phyloP scores from a whole-genome alignment of 2,113 vertebrate species.

The Tylochromis polylepis region DNA sequence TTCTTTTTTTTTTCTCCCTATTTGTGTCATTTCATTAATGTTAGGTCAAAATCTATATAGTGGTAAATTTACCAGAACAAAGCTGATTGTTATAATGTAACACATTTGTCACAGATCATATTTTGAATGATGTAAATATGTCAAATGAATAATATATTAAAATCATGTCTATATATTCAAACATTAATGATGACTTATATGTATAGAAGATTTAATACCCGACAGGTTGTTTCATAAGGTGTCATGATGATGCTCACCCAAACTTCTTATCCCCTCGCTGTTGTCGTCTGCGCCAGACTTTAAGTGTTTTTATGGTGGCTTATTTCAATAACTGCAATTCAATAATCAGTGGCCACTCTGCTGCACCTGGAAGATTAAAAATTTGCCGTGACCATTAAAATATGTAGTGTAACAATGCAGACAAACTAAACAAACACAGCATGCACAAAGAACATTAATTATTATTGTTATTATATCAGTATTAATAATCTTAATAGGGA shows the following conservation, averaged over 20 bases:
- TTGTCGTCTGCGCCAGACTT: background rate
- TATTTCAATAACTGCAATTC: background rate
- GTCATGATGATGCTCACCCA: background rate
- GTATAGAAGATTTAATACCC: background rate
- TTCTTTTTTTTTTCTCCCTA: background rate
- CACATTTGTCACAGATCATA: background rate
- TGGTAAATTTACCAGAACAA: background rate
- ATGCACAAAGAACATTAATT: background rate
- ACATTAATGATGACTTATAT: background rate
- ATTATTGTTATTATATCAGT: background rate
- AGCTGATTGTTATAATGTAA: background rate
- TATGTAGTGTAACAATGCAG: rapidly evolving
- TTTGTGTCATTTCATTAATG: background rate
- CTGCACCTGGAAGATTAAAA: background rate
- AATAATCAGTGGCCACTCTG: background rate
- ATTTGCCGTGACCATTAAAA: background rate
- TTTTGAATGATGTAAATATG: background rate
- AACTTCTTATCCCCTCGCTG: background rate
- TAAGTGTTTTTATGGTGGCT: too few relatives aligned
- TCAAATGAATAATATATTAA: background rate
- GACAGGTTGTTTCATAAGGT: background rate
- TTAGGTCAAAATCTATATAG: background rate
- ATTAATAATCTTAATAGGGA: background rate
- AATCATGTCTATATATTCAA: background rate
- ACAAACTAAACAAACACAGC: background rate